Evolutionary conservation across 2,888 invertebrate species (phyloP).

Genomic region (Pachycephus smyrnensis): DNA sequence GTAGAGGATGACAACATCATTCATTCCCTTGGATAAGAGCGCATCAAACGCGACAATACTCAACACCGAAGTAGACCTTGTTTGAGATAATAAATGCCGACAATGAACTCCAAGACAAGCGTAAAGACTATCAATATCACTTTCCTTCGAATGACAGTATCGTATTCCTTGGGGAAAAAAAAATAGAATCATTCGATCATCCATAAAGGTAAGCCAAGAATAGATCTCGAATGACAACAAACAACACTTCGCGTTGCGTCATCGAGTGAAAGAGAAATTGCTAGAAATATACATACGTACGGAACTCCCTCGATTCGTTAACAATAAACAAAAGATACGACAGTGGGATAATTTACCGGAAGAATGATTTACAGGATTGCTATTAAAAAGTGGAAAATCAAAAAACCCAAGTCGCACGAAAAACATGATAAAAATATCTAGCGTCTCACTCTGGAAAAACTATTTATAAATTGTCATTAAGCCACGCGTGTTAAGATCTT

Average conservation of each 20-base stretch:
- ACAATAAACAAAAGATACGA: background rate
- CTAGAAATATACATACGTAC: background rate
- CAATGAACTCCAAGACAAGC: background rate
- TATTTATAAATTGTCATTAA: background rate
- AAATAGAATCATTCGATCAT: background rate
- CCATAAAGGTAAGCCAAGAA: background rate
- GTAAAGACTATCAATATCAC: background rate
- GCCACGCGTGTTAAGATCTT: background rate
- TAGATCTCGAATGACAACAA: background rate
- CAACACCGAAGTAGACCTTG: background rate
- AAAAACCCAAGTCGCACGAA: too few relatives aligned
- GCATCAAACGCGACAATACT: background rate
- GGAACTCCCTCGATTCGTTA: background rate
- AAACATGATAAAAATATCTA: background rate
- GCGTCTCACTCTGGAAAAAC: background rate
- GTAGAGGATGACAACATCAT: background rate
- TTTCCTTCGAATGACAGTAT: background rate
- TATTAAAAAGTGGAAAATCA: too few relatives aligned
- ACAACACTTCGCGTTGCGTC: background rate
- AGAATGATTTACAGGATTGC: background rate
- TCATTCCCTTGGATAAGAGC: background rate
- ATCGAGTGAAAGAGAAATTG: background rate
- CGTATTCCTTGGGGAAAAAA: background rate
- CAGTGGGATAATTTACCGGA: background rate
- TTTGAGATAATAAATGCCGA: background rate